Base-by-base conservation (phyloP, 1,140 invertebrate genomes). In the Panulirus ornatus region DNA sequence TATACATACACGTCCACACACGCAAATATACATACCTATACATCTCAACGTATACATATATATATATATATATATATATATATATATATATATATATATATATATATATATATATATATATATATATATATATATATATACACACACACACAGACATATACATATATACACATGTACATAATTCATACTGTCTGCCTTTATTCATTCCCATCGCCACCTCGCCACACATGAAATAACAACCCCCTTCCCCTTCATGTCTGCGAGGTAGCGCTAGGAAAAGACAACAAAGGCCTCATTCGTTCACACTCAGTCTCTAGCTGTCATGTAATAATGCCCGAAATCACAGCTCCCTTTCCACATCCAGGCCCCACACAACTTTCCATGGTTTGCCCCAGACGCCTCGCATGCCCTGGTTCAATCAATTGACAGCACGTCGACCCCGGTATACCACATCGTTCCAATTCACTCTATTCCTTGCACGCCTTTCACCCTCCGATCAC, bases 91-190 rank as follows among this genome's bases (percentile, higher is more conserved):
- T 34, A 73, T 34, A 30, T 73, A 73, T 73, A 34, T 73, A 34
- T 34, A 73, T 73, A 71, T 71, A 71, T 71, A 71, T 71, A 71
- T 71, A 71, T 71, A 71, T 71, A 71, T 71, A 71, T 71, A 71
- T 71, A 71, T 71, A 71, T 71, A 71, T 71, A 71, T 71, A 71
- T 71, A 71, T 34, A 71, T 34, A 30, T 34, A 78, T 78, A 78
- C 19, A 78, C 42, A 42, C 42, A 78, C 42, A 78, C 42, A 78
- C 22, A 47, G 1, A 40, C 42, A 78, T 42, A 42, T 78, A 42
- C 3, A 78, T 40, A 47, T 42, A 78, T 47, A 47, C n/a, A 78
- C 42, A 78, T 34, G 22, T 78, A 78, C 42, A 42, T 14, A 76
- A 34, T 34, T 6, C 22, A 70, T 34, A 47, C 14, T 47, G 14